Conservation (phyloP, 2,888 invertebrate genomes). For the Melanargia galathea region DNA sequence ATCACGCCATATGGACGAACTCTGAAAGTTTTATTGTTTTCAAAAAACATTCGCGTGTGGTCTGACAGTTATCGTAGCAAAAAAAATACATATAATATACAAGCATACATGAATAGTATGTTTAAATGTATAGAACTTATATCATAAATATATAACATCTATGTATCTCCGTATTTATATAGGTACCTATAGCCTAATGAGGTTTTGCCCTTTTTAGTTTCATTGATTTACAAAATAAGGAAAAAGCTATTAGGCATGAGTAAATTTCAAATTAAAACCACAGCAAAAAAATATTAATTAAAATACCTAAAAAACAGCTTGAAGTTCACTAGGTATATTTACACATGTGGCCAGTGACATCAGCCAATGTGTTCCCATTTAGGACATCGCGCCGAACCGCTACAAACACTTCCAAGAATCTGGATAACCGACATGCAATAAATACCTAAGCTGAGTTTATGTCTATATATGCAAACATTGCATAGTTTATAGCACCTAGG, state of each 20-base stretch:
- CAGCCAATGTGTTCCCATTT: constrained; percentile 43
- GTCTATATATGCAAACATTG: constrained; percentile 9
- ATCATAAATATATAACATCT: too few relatives aligned
- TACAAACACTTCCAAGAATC: constrained; percentile 37
- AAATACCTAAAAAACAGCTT: constrained; percentile 15
- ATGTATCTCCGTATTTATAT: too few relatives aligned
- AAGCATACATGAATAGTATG: too few relatives aligned
- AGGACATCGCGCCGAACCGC: constrained; percentile 30
- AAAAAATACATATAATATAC: background rate
- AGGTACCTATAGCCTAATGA: background rate
- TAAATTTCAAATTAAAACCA: constrained; percentile 13
- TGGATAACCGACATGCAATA: constrained; percentile 32
- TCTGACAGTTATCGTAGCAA: background rate
- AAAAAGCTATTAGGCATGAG: background rate
- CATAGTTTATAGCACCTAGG: background rate
- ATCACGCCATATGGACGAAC: background rate
- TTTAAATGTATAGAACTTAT: too few relatives aligned
- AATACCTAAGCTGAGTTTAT: constrained; percentile 24
- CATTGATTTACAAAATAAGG: constrained; percentile 2
- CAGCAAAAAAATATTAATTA: constrained; percentile 6
- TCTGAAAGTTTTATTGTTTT: constrained; percentile 1
- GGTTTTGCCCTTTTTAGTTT: constrained; percentile 4
- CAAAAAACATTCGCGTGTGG: constrained; percentile 17
- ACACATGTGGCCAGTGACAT: constrained; percentile 41
- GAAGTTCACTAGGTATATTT: constrained; percentile 5